Base-by-base conservation (phyloP, 2,113 vertebrate species). In the Chlorodrepanis virens region DNA sequence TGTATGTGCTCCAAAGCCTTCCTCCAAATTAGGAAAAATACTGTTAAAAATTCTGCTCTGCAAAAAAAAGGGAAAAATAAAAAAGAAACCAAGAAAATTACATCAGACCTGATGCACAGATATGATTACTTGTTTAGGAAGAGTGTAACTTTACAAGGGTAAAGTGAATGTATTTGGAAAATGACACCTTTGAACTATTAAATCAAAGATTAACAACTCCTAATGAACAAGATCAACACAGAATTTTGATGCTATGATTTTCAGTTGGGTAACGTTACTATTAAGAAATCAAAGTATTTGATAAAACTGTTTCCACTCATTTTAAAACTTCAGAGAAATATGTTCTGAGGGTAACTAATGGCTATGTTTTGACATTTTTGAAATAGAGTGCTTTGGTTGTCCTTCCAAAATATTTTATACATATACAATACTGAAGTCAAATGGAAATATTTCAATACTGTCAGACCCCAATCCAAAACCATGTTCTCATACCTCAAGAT, bases 121-220 rank as follows among this genome's bases (percentile, higher is more conserved):
- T 78, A 61, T 9, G 11, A 33, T 63, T 53, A 57, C 53, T 18
- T 53, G 28, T 50, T 88, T n/a, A 63, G 47, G 22, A 89, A 91
- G 6, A 40, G 7, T 9, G 23, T 27, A 68, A 76, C 21, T 72
- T 87, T 35, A 77, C 27, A 69, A 27, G 18, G 10, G 20, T 54
- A 52, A 68, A 80, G 35, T n/a, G 31, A 77, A 64, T 5, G 4
- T 28, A 54, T 76, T 67, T 76, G 35, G 39, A 83, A 83, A 83
- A 42, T 12, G 2, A 68, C 20, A 52, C 9, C 0, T 0, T 6
- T 44, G 35, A n/a, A 61, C 9, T 6, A 68, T 56, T 37, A 87
- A 70, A 60, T 18, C 16, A n/a, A 87, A 44, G 50, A 42, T 15
- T 15, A 40, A 19, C 4, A 69, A 29, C 15, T 89, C n/a, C 29